phyloP scores from a whole-genome alignment of 2,113 vertebrate genomes.

The Taurulus bubalis region DNA sequence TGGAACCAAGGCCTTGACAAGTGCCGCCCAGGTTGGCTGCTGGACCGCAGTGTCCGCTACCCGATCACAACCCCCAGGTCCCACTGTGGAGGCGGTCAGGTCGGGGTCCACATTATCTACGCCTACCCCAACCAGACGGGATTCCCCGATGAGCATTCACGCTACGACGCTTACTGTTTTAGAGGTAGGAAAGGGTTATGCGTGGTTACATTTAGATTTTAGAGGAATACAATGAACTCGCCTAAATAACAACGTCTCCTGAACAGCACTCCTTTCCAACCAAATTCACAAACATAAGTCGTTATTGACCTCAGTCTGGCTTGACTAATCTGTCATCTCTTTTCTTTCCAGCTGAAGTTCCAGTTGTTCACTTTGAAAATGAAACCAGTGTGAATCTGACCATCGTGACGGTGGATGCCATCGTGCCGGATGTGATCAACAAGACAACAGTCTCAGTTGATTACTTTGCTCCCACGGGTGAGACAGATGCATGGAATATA shows the following conservation, averaged over 20 bases:
- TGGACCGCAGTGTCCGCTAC: constrained; percentile 92
- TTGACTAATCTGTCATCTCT: background rate
- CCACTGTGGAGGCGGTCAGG: constrained; percentile 86
- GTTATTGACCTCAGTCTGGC: background rate
- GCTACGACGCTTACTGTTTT: constrained; percentile 94
- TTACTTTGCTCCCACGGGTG: constrained; percentile 49
- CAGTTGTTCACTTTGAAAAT: constrained; percentile 10
- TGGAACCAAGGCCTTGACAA: constrained; percentile 92
- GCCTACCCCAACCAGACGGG: constrained; percentile 90
- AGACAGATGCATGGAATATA: background rate
- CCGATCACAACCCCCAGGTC: constrained; percentile 87
- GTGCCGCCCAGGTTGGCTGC: constrained; percentile 93
- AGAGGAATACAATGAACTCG: background rate
- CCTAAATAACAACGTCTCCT: background rate
- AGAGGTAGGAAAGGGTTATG: constrained; percentile 81
- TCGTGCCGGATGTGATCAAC: constrained; percentile 35
- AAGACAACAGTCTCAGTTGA: constrained; percentile 38
- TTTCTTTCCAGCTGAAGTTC: constrained; percentile 48
- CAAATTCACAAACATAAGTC: background rate
- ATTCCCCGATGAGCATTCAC: constrained; percentile 87
- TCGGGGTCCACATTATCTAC: constrained; percentile 91
- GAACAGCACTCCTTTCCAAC: background rate
- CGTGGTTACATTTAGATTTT: background rate
- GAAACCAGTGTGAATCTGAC: constrained; percentile 42
- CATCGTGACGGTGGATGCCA: background rate